Evolutionary conservation across 1,140 invertebrate genomes (phyloP), one percentile per base, ranked within the genome.

Genomic region (Drosophila lini): DNA sequence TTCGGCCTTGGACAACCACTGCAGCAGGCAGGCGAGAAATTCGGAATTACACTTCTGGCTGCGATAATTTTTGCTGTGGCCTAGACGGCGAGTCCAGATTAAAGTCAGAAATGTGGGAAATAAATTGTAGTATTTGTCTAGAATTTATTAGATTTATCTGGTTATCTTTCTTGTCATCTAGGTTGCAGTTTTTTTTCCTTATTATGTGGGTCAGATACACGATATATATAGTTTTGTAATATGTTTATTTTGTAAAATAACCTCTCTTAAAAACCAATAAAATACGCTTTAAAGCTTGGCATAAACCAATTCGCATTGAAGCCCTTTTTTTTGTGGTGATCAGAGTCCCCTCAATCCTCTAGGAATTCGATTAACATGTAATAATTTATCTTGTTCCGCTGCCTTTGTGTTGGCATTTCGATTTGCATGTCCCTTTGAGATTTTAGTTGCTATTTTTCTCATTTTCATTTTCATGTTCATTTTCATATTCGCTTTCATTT

Each of bases 401-500:
- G 45, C 63, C 62, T 82, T 74, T 77, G 79, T 71, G 59, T 36
- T 81, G 68, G 58, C 79, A 78, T 62, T 78, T 78, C 79, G 74
- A 81, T 78, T 81, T 81, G 68, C 74, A 81, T 81, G 62, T 53
- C 74, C 65, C 79, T 78, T 78, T 74, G 74, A 81, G 80, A 81
- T 64, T 81, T 77, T 65, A 70, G 60, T 70, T 75, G 76, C 69
- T 79, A 75, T 74, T 82, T 82, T 79, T 67, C 62, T 45, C 64
- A 60, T 68, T 69, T 60, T 60, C 63, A 62, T 63, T 68, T 80
- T 78, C 58, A 48, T 63, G 60, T 67, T 63, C 60, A 40, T 80
- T 59, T 63, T 60, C 74, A 34, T 53, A 63, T 64, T 56, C 60
- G 45, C 63, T 77, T 74, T 76, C 57, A 47, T 79, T 56, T 45